Conservation (phyloP, 2,113 vertebrate genomes). For the Notarius quadriscutis region DNA sequence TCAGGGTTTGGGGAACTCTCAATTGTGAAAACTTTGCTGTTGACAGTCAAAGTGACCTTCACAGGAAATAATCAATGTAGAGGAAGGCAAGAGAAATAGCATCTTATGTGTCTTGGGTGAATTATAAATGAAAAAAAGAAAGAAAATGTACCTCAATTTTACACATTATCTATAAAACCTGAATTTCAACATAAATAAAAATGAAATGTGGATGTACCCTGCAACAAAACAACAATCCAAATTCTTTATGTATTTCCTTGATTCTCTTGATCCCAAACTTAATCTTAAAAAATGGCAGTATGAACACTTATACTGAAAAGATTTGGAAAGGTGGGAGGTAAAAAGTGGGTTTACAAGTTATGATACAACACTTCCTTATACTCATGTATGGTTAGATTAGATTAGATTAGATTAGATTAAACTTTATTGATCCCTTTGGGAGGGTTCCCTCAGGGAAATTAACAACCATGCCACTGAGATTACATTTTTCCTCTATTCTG, state of each 20-base stretch:
- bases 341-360: background rate
- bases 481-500: no score
- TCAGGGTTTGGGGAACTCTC: constrained; percentile 31
- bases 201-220: background rate
- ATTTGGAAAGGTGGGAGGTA: background rate
- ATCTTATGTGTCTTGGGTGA: background rate
- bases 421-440: no score
- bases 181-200: background rate
- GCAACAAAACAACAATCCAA: background rate
- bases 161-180: background rate
- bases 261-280: background rate
- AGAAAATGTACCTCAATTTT: background rate
- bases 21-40: constrained; percentile 36
- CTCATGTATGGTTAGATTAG: background rate
- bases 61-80: background rate
- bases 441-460: no score
- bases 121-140: background rate
- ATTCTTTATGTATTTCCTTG: background rate
- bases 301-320: background rate
- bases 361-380: background rate
- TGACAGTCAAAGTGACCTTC: constrained; percentile 46
- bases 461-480: no score
- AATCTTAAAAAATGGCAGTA: background rate
- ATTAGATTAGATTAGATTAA: no score
- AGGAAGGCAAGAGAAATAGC: constrained; percentile 7